Evolutionary conservation across 2,888 invertebrate species (phyloP).

Genomic region (Callinectes sapidus): DNA sequence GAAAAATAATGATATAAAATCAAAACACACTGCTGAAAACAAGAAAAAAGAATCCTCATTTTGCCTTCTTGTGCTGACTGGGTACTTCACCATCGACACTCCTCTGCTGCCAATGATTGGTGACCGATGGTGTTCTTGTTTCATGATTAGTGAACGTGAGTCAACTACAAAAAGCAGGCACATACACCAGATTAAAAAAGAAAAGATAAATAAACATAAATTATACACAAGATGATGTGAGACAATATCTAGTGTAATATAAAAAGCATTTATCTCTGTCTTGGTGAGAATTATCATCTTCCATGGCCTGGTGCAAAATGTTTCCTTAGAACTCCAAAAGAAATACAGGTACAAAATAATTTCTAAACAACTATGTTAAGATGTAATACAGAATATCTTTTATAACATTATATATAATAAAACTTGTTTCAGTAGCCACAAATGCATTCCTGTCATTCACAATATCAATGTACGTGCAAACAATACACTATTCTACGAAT

Average conservation of each 20-base stretch:
- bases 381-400: background rate
- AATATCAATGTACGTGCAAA: background rate
- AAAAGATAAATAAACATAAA: background rate
- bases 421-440: background rate
- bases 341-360: background rate
- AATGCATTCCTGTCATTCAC: background rate
- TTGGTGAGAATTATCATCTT: background rate
- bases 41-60: background rate
- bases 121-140: background rate
- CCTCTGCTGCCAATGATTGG: background rate
- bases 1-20: background rate
- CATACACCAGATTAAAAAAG: background rate
- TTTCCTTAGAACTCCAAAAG: background rate
- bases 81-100: background rate
- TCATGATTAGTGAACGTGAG: background rate
- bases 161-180: conserved; percentile 25
- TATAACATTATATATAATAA: background rate
- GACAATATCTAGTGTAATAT: background rate
- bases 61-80: background rate
- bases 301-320: background rate
- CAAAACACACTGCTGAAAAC: background rate
- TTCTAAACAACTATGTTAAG: background rate
- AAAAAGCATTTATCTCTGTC: background rate
- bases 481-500: background rate
- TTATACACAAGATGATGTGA: background rate